Evolutionary conservation across 2,888 invertebrate genomes (phyloP).

Genomic region (Oscheius sp.): DNA sequence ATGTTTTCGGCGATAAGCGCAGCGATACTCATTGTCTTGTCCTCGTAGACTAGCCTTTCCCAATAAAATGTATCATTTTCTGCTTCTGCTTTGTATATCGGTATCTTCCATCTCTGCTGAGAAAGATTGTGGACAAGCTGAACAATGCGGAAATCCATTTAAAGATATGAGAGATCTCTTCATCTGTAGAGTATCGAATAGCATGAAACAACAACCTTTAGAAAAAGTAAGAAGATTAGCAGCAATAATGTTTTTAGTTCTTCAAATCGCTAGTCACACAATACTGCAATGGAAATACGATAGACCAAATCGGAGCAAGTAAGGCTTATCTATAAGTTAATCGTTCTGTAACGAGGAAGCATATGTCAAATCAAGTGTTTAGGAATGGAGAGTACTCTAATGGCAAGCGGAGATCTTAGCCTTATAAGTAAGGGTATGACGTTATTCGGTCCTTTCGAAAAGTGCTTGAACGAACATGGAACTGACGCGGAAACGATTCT

Average conservation of each 20-base stretch:
- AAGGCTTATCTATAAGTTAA: not conserved
- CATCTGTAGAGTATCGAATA: not conserved
- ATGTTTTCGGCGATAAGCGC: slow-evolving; percentile 16
- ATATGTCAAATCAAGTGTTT: not conserved
- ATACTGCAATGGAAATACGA: slow-evolving; percentile 4
- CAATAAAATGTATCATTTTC: too few relatives aligned
- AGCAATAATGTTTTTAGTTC: not conserved
- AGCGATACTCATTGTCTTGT: slow-evolving; percentile 1
- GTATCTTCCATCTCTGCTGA: too few relatives aligned
- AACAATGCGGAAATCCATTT: slow-evolving; percentile 1
- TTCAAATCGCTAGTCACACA: slow-evolving; percentile 1
- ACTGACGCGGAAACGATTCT: not conserved
- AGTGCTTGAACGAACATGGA: not conserved
- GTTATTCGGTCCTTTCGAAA: slow-evolving; percentile 6
- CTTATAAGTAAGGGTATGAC: not conserved
- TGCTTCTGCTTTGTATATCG: not conserved
- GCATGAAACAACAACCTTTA: not conserved
- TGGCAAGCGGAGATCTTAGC: slow-evolving; percentile 10
- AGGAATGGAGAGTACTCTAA: slow-evolving; percentile 13
- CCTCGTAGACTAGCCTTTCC: not conserved
- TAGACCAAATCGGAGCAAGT: slow-evolving; percentile 7
- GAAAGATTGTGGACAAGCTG: not conserved
- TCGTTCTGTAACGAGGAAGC: not conserved
- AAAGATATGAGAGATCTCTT: slow-evolving; percentile 2
- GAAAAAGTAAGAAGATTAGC: not conserved